Evolutionary conservation across 1,140 invertebrate genomes (phyloP), one percentile per base, ranked within the genome.

Genomic region (Platyscapa corneri): DNA sequence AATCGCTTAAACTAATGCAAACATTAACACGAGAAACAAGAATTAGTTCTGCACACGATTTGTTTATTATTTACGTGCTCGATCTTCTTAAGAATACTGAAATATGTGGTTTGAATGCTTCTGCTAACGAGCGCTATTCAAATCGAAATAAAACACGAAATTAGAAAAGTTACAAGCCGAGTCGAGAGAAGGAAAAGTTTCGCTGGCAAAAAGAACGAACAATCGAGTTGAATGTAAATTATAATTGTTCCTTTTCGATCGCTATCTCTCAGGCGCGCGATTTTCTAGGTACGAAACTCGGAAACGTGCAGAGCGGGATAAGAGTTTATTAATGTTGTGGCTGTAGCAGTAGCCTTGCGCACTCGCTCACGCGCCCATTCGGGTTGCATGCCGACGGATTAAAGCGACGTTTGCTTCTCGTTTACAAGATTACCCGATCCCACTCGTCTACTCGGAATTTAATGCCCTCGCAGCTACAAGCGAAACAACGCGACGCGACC

Each of bases 321-420:
- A 60, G 67, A 86, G 88, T 90, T 89, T 89, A 89, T 89, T 89
- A 89, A 90, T 89, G 88, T 88, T 88, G 88, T 84, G 78, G 84
- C 70, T 53, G 32, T 20, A 34, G n/a, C 46, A 60, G 75, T 16
- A 32, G 46, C 46, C 18, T 7, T 7, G n/a, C 8, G 0, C 5
- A 6, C 5, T n/a, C 16, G 67, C 67, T 39, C 56, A 77, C n/a
- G 8, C 27, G 23, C 27, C 34, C 32, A 53, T 49, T 56, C 14
- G 18, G 8, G 14, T 78, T 27, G 5, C n/a, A 60, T 84, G 87
- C 81, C 87, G 84, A 84, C 75, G 89, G 90, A 91, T 91, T 89
- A 91, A 89, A 88, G 87, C 85, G 72, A 83, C 83, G 88, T 89
- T 91, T 89, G 89, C 86, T 90, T 88, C 89, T 89, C 90, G 89